Conservation (phyloP, 2,113 vertebrate species). For the Clupea harengus region DNA sequence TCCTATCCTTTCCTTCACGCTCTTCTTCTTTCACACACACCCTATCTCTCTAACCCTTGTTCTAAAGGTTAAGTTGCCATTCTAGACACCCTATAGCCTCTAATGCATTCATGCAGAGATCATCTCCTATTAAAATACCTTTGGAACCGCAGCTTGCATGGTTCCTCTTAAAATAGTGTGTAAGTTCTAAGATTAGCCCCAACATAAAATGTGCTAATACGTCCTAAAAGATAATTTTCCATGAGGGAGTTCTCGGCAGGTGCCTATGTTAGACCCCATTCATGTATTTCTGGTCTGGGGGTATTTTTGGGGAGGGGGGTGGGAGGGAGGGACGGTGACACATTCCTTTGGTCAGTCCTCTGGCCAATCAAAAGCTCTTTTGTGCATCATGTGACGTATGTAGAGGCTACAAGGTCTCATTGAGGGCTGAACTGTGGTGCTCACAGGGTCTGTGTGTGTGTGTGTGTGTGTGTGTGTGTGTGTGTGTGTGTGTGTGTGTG, state of each 20-base stretch:
- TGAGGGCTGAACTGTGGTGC: slow-evolving; percentile 23
- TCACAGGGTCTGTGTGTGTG: not conserved
- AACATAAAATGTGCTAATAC: not conserved
- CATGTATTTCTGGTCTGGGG: slow-evolving; percentile 45
- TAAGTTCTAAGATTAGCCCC: not conserved
- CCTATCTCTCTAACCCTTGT: not conserved
- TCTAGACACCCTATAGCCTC: too few species aligned
- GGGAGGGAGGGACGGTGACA: not conserved
- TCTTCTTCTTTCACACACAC: not conserved
- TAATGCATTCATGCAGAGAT: too few species aligned
- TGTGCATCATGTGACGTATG: slow-evolving; percentile 25
- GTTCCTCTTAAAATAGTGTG: not conserved
- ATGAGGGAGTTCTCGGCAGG: slow-evolving; percentile 47
- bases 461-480: too few species aligned
- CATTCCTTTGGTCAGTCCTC: slow-evolving; percentile 21
- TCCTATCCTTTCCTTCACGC: not conserved
- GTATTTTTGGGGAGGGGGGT: not conserved
- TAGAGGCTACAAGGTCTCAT: slow-evolving; percentile 30
- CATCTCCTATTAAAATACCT: not conserved
- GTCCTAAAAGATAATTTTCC: slow-evolving; percentile 33
- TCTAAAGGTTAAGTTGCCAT: too few species aligned
- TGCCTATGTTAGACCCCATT: slow-evolving; percentile 34
- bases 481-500: too few species aligned
- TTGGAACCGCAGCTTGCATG: not conserved
- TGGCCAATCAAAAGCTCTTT: slow-evolving; percentile 16